These are phyloP conservation scores for Andrena trimmerana DNA, from an alignment of 2,888 invertebrate species.

Conservation along the genomic window DNA sequence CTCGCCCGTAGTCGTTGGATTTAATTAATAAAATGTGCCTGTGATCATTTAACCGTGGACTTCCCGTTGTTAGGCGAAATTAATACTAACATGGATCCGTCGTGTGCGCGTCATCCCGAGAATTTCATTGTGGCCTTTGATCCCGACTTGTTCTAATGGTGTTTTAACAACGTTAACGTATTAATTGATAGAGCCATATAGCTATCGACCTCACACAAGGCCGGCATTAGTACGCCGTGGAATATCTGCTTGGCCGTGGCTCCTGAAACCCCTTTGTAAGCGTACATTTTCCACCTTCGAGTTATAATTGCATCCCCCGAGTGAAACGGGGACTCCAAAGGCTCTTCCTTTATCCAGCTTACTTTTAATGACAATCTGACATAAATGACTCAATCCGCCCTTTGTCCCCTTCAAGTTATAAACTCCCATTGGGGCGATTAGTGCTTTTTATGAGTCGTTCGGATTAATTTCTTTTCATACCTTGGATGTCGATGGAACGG, in stretches of 20 bases:
- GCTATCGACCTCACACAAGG: background rate
- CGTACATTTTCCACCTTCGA: constrained; percentile 17
- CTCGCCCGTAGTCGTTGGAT: background rate
- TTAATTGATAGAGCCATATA: constrained; percentile 6
- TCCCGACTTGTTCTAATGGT: constrained; percentile 2
- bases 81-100: background rate
- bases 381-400: constrained; percentile 13
- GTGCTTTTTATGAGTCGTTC: background rate
- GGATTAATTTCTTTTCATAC: background rate
- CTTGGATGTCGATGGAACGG: background rate
- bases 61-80: constrained; percentile 4
- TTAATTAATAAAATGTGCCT: constrained; percentile 25
- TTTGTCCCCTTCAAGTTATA: background rate
- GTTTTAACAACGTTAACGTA: constrained; percentile 14
- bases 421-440: background rate
- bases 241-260: constrained; percentile 6
- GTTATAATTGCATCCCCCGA: constrained; percentile 46
- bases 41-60: constrained; percentile 8
- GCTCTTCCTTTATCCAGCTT: background rate
- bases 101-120: background rate
- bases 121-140: constrained; percentile 12
- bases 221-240: background rate
- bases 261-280: constrained; percentile 14
- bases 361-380: constrained; percentile 1
- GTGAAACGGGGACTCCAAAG: constrained; percentile 22